Conservation (phyloP, 92 coral and sea anemone genomes). For the Palythoa heliodiscus region DNA sequence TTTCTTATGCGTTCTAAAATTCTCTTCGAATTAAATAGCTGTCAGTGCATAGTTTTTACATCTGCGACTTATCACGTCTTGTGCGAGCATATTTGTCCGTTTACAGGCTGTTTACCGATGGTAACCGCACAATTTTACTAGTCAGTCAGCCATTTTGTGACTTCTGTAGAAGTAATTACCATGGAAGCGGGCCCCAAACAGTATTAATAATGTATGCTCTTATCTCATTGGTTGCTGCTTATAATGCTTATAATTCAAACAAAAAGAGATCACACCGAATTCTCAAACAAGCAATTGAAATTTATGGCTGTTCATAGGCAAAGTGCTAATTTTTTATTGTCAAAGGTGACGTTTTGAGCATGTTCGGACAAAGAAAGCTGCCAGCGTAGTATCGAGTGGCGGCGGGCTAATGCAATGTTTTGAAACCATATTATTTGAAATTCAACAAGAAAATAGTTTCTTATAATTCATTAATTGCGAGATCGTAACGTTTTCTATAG, state of each 20-base stretch:
- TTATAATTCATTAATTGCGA: too few species aligned
- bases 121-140: slow-evolving; percentile 30
- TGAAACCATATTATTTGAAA: too few species aligned
- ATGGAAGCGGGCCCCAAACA: slow-evolving; percentile 90
- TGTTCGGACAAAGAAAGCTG: neutral
- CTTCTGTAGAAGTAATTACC: slow-evolving; percentile 66
- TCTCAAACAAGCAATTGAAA: neutral
- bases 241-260: neutral
- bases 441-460: too few species aligned
- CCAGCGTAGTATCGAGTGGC: too few species aligned
- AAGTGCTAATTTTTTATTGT: slow-evolving; percentile 1
- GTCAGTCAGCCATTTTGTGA: slow-evolving; percentile 57
- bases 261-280: neutral
- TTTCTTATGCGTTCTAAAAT: neutral
- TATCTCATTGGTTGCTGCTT: slow-evolving; percentile 58
- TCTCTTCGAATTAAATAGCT: neutral
- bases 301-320: neutral
- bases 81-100: neutral
- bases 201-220: slow-evolving; percentile 85
- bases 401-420: too few species aligned
- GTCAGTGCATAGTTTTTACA: neutral
- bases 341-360: neutral
- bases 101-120: neutral
- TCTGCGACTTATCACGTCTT: neutral
- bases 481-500: too few species aligned